Evolutionary conservation across 2,113 vertebrate species (phyloP), one percentile per base, ranked within the genome.

Genomic region (Python bivittatus): DNA sequence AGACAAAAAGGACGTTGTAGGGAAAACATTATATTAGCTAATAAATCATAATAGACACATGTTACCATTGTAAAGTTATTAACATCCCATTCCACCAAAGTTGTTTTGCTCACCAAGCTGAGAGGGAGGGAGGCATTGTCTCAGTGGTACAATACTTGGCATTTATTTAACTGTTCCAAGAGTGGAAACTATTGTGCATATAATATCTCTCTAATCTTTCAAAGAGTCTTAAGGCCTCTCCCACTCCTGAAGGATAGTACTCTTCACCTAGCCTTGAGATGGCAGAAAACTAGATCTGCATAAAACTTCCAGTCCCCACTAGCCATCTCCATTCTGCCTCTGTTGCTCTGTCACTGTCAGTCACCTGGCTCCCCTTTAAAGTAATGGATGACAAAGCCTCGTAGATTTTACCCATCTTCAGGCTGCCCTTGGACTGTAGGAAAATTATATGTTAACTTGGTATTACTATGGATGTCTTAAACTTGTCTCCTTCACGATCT

Each of bases 21-120:
- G 85, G 57, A 92, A 84, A 84, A 5, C 94, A 9, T 2, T 53
- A 57, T 29, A 23, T 48, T 94, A 83, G 91, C 86, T 96, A 58
- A 95, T 85, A 94, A 94, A 86, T 58, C 91, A 33, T 86, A 91
- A 79, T n/a, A 90, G 92, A 48, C 84, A 33, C 79, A 0, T 60
- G 7, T 33, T 38, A 33, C 93, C 25, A 29, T 0, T 15, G 56
- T 42, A 20, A 68, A 88, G 9, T 88, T 79, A 79, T 38, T 53
- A 44, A 94, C 10, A 7, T 64, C 42, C 42, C 29, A 48, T 88
- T 61, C 54, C 72, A 11, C 42, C 87, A 58, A 52, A 33, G 13
- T 27, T 23, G 42, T 56, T 15, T 42, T 12, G 29, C 15, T 84
- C 9, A 25, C 11, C 11, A 33, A 6, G 38, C 52, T 15, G 38